Evolutionary conservation across 2,888 invertebrate species (phyloP).

Genomic region (Oscheius sp.): DNA sequence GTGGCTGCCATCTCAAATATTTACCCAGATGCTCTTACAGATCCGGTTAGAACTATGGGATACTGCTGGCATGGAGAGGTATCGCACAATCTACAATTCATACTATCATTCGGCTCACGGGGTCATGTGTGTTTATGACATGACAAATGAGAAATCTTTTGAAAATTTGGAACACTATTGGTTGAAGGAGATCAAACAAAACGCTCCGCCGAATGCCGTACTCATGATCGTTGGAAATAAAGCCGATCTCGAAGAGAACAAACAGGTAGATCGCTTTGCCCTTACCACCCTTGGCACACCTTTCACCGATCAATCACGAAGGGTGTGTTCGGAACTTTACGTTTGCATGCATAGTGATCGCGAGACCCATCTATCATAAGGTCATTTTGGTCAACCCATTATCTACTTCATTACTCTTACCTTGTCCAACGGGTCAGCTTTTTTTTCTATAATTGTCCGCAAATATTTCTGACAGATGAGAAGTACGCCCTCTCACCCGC

Average conservation of each 20-base stretch:
- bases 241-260: slow-evolving; percentile 71
- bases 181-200: slow-evolving; percentile 71
- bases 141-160: slow-evolving; percentile 68
- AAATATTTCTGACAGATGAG: slow-evolving; percentile 1
- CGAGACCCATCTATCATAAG: slow-evolving; percentile 16
- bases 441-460: neutral
- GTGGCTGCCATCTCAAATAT: slow-evolving; percentile 37
- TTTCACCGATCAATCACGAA: neutral
- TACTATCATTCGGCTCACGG: slow-evolving; percentile 74
- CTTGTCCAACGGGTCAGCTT: no score
- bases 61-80: slow-evolving; percentile 73
- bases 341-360: slow-evolving; percentile 12
- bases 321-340: neutral
- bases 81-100: slow-evolving; percentile 73
- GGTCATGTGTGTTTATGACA: slow-evolving; percentile 73
- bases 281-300: neutral
- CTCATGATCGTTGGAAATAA: slow-evolving; percentile 73
- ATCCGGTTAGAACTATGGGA: slow-evolving; percentile 69
- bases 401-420: no score
- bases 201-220: slow-evolving; percentile 73
- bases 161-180: slow-evolving; percentile 73
- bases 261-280: slow-evolving; percentile 50
- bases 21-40: slow-evolving; percentile 43
- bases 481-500: no score
- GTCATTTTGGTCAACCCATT: slow-evolving; percentile 20